A percentile compares a stretch with the other conserved stretches of the same genome.
phyloP scores from a whole-genome alignment of 2,888 invertebrate genomes.

The Pilophorus perplexus region DNA sequence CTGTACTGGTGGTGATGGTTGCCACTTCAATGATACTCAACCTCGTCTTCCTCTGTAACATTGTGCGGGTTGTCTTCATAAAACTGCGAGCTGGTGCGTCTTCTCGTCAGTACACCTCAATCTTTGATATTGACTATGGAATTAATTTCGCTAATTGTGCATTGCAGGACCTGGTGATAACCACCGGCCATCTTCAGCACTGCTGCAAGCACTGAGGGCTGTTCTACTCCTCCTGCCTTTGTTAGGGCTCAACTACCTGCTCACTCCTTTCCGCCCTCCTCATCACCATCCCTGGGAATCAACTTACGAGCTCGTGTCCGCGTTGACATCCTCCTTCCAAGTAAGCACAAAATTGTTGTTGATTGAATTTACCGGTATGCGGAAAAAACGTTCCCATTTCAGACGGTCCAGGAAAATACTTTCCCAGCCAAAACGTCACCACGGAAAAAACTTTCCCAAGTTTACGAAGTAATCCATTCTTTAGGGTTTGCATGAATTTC shows the following conservation, averaged over 20 bases:
- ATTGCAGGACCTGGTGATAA: constrained; percentile 41
- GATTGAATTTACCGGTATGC: too few species aligned
- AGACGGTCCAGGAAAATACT: too few species aligned
- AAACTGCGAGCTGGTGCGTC: constrained; percentile 61
- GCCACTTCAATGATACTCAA: constrained; percentile 77
- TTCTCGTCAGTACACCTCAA: neutral
- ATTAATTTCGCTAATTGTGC: neutral
- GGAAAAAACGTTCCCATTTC: too few species aligned
- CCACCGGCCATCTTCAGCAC: constrained; percentile 38
- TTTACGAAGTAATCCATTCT: too few species aligned
- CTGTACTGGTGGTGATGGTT: constrained; percentile 74
- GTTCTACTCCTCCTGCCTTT: constrained; percentile 86
- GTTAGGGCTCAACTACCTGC: constrained; percentile 84
- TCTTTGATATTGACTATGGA: neutral
- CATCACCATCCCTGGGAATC: constrained; percentile 68
- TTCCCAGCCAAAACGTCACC: too few species aligned
- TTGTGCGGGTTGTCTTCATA: constrained; percentile 78
- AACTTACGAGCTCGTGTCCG: constrained; percentile 79
- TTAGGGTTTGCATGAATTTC: too few species aligned
- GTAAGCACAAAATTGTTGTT: constrained; percentile 60
- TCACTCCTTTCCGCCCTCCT: constrained; percentile 78
- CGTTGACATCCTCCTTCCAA: constrained; percentile 84
- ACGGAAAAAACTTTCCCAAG: too few species aligned
- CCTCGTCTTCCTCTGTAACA: constrained; percentile 82
- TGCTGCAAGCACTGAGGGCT: constrained; percentile 61